Evolutionary conservation across 2,888 invertebrate genomes (phyloP).

Genomic region (Gortyna flavago): DNA sequence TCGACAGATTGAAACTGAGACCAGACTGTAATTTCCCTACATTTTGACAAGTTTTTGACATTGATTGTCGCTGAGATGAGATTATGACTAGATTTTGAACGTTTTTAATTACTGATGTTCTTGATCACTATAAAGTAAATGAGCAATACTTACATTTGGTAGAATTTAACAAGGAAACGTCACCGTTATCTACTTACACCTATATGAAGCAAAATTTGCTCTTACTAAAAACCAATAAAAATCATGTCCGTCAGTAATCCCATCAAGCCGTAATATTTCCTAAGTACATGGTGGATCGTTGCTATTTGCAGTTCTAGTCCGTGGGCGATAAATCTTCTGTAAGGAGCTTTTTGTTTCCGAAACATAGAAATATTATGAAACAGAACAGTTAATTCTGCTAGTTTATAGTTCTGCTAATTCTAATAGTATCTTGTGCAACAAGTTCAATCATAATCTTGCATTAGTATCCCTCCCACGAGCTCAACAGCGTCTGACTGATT

Average conservation of each 20-base stretch:
- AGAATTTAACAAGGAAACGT: slow-evolving; percentile 21
- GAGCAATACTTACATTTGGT: neutral
- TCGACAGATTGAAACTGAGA: no score
- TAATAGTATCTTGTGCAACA: slow-evolving; percentile 16
- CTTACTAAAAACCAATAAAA: slow-evolving; percentile 16
- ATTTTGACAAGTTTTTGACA: no score
- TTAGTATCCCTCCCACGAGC: slow-evolving; percentile 27
- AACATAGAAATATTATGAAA: slow-evolving; percentile 25
- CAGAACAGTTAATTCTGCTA: neutral
- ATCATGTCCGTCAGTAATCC: neutral
- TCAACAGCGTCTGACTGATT: slow-evolving; percentile 42
- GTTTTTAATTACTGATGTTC: neutral
- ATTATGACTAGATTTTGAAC: no score
- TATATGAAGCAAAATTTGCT: slow-evolving; percentile 1
- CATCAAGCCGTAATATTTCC: slow-evolving; percentile 12
- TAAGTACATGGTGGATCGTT: slow-evolving; percentile 15
- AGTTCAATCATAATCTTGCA: slow-evolving; percentile 44
- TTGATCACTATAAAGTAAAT: neutral
- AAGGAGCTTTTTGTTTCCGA: slow-evolving; percentile 40
- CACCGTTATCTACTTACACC: slow-evolving; percentile 12
- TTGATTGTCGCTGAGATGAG: no score
- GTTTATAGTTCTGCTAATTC: slow-evolving; percentile 21
- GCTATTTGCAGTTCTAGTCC: neutral
- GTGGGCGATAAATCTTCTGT: slow-evolving; percentile 31
- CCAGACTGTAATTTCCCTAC: no score